Conservation (phyloP, 2,888 invertebrate genomes). For the Tenthredo scrophulariae region DNA sequence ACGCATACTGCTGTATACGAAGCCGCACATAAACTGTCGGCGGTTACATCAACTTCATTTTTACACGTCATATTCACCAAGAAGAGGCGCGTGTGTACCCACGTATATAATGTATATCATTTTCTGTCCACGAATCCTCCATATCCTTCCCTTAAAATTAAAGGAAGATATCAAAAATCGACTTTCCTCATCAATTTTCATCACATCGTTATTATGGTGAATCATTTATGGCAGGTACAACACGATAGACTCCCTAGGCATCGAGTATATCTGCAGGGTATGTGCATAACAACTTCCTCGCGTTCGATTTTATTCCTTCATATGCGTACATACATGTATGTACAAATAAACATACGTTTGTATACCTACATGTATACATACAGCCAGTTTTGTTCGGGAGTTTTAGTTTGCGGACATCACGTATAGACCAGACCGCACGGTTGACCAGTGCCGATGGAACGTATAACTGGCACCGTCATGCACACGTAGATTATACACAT, state of each 20-base stretch:
- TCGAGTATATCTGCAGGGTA: slow-evolving; percentile 4
- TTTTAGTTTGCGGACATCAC: slow-evolving; percentile 24
- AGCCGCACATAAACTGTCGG: slow-evolving; percentile 47
- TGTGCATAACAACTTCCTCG: neutral
- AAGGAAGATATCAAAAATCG: too few species aligned
- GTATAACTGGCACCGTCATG: slow-evolving; percentile 6
- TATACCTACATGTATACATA: neutral
- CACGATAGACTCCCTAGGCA: neutral
- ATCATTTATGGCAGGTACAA: neutral
- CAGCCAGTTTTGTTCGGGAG: neutral
- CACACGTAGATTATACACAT: neutral
- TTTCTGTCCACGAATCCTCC: neutral
- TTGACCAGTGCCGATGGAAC: neutral
- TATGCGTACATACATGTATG: neutral
- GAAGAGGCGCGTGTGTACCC: neutral
- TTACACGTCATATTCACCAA: slow-evolving; percentile 46
- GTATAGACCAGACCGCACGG: slow-evolving; percentile 18
- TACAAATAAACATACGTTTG: neutral
- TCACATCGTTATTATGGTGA: neutral
- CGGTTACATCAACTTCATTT: slow-evolving; percentile 49
- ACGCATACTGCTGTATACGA: neutral
- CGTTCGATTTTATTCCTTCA: neutral
- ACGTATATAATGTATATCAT: neutral
- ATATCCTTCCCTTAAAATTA: too few species aligned
- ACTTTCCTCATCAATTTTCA: neutral